phyloP scores from a whole-genome alignment of 2,888 invertebrate genomes.

The Hyposoter didymator region DNA sequence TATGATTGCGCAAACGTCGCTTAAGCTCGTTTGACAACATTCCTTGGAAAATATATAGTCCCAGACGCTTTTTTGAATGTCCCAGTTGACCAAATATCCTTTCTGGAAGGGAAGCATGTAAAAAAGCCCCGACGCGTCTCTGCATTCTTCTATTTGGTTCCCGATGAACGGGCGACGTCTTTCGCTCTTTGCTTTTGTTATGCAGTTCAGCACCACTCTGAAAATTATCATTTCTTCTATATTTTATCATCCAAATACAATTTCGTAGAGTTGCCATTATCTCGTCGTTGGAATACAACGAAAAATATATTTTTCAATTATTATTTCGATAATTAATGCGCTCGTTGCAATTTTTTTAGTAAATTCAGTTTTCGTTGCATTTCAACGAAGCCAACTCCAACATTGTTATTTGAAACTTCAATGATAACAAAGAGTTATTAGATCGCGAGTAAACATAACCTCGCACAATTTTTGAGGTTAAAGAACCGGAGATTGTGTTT shows the following conservation, averaged over 20 bases:
- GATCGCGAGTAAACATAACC: not conserved
- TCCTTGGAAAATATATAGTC: constrained; percentile 97
- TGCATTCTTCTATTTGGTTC: constrained; percentile 97
- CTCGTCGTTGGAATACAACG: too few species aligned
- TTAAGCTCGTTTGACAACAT: constrained; percentile 91
- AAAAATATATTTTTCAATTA: too few species aligned
- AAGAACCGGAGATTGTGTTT: not conserved
- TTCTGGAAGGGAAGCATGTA: constrained; percentile 97
- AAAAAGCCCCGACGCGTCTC: constrained; percentile 97
- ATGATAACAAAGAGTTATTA: not conserved
- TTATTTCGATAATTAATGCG: too few species aligned
- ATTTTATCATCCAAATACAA: not conserved
- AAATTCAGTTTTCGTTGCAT: too few species aligned
- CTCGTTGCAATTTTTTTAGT: too few species aligned
- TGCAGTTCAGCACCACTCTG: constrained; percentile 95
- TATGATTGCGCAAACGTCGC: constrained; percentile 92
- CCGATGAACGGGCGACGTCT: constrained; percentile 96
- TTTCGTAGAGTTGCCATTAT: not conserved
- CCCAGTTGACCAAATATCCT: constrained; percentile 98
- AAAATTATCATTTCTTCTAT: constrained; percentile 69
- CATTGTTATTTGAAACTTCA: too few species aligned
- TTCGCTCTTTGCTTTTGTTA: constrained; percentile 99
- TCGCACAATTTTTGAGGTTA: not conserved
- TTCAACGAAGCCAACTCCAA: too few species aligned
- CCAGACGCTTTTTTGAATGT: constrained; percentile 97